A percentile compares a stretch with the other conserved stretches of the same genome.
phyloP scores from a whole-genome alignment of 2,888 invertebrate species.

The Thymelicus lineola region DNA sequence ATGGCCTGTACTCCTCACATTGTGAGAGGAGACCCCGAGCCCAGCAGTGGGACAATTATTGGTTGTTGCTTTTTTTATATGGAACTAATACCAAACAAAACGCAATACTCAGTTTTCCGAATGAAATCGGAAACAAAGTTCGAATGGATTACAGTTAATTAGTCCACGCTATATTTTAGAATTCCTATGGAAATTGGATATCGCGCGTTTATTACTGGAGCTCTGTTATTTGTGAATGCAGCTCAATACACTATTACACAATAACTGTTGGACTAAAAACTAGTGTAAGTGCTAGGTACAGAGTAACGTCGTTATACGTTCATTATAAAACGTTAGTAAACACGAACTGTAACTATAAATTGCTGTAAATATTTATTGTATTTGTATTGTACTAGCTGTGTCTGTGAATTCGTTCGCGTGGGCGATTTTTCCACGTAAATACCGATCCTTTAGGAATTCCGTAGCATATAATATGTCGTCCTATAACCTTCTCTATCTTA shows the following conservation, averaged over 20 bases:
- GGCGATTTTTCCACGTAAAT: too few species aligned
- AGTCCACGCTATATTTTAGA: slow-evolving; percentile 20
- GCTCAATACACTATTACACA: background rate
- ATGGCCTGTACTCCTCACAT: too few species aligned
- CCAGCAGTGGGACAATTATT: too few species aligned
- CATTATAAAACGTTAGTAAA: too few species aligned
- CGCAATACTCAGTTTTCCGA: slow-evolving; percentile 15
- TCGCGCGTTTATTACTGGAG: slow-evolving; percentile 10
- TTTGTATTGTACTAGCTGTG: too few species aligned
- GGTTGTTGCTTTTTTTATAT: background rate
- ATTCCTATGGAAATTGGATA: slow-evolving; percentile 20
- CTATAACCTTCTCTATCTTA: too few species aligned
- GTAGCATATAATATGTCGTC: too few species aligned
- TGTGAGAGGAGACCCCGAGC: too few species aligned
- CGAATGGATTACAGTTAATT: slow-evolving; percentile 28
- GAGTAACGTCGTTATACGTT: background rate
- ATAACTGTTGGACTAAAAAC: background rate
- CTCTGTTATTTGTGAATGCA: slow-evolving; percentile 6
- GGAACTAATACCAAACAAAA: background rate
- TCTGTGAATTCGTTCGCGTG: too few species aligned
- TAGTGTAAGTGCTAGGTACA: background rate
- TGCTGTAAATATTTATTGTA: too few species aligned
- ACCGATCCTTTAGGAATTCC: too few species aligned
- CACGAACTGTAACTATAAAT: too few species aligned
- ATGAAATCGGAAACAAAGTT: slow-evolving; percentile 20